Evolutionary conservation across 2,113 vertebrate genomes (phyloP), one percentile per base, ranked within the genome.

Genomic region (Dasypus novemcinctus): DNA sequence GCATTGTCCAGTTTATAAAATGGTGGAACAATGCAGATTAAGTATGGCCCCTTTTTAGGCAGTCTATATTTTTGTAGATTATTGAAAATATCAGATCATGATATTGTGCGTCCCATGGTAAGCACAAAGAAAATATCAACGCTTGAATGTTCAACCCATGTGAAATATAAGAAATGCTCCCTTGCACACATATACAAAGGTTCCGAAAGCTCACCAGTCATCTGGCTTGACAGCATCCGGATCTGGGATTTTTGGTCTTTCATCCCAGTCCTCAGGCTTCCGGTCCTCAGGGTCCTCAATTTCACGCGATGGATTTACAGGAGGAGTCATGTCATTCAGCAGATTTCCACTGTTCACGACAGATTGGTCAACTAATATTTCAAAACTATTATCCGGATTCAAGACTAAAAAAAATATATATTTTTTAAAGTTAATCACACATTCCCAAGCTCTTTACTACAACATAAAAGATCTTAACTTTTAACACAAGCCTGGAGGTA

Each of bases 251-350:
- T 99, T 99, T 49, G 99, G 98, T 93, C 99, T 99, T 97, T 99
- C 99, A 93, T 99, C 99, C 99, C 99, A 99, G 96, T 99, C 99
- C 87, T 99, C 99, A 0, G 99, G 99, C 61, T 99, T 99, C 86
- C 98, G 98, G 97, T 99, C 99, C 71, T 99, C 99, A 0, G 99
- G 99, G 94, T 99, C 99, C 94, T 99, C 99, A 59, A 99, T 99
- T 98, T 99, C 99, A 31, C 99, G 98, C 0, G 99, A 93, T 29
- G 99, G 99, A 97, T 99, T 99, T 57, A 99, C 98, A 8, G 99
- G 91, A 10, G 99, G 99, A 66, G 99, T 99, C 99, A 99, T 97
- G 95, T 99, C 99, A 9, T 98, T 99, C 33, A 99, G 98, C 71
- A 99, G 97, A 98, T 98, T 99, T 64, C 99, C 99, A 81, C 99